Conservation (phyloP, 2,888 invertebrate species). For the Selenia dentaria region DNA sequence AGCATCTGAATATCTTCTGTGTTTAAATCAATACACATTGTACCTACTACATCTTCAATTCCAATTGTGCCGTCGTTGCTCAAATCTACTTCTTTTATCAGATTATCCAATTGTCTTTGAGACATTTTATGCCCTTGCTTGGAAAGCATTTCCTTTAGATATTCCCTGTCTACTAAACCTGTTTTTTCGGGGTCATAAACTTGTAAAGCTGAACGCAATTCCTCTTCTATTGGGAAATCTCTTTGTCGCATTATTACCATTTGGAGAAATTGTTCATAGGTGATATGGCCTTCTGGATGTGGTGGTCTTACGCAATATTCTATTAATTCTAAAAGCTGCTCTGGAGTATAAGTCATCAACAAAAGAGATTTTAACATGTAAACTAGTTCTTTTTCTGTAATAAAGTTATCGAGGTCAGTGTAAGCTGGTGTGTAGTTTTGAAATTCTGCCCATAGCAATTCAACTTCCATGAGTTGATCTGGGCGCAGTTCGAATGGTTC, state of each 20-base stretch:
- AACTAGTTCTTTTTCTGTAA: slow-evolving; percentile 69
- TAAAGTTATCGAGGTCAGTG: slow-evolving; percentile 62
- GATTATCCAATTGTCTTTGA: slow-evolving; percentile 54
- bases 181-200: slow-evolving; percentile 60
- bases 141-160: slow-evolving; percentile 57
- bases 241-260: slow-evolving; percentile 70
- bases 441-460: slow-evolving; percentile 68
- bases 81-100: slow-evolving; percentile 74
- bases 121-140: slow-evolving; percentile 66
- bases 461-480: slow-evolving; percentile 72
- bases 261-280: slow-evolving; percentile 67
- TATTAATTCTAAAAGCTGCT: slow-evolving; percentile 68
- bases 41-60: slow-evolving; percentile 72
- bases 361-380: slow-evolving; percentile 71
- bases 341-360: slow-evolving; percentile 67
- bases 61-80: slow-evolving; percentile 72
- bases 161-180: slow-evolving; percentile 61
- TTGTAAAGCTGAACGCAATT: slow-evolving; percentile 62
- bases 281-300: slow-evolving; percentile 67
- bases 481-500: slow-evolving; percentile 62
- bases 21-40: slow-evolving; percentile 72
- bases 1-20: slow-evolving; percentile 66
- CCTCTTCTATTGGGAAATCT: slow-evolving; percentile 64
- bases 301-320: slow-evolving; percentile 65
- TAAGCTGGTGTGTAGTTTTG: slow-evolving; percentile 75